A percentile compares a stretch with the other conserved stretches of the same genome.
phyloP scores from a whole-genome alignment of 2,797 vertebrate genomes.

The Sebastiscus albofasciatus region DNA sequence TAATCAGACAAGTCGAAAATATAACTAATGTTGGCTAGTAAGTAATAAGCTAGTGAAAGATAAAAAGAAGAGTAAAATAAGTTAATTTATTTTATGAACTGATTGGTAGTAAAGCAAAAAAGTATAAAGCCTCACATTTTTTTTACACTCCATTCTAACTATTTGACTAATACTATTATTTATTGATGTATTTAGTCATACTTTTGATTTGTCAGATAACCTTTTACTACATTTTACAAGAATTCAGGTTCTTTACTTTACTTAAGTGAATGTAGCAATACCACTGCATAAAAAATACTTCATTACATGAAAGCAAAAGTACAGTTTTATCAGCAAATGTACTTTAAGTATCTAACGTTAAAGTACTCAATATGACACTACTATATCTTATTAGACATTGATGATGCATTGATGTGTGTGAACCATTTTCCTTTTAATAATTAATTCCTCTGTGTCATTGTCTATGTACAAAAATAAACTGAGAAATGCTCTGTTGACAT shows the following conservation, averaged over 20 bases:
- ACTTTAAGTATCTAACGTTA: background rate
- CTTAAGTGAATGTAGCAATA: too few relatives aligned
- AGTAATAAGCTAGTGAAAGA: background rate
- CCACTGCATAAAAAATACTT: background rate
- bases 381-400: background rate
- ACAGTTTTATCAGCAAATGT: too few relatives aligned
- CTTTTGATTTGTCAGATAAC: background rate
- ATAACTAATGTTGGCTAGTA: background rate
- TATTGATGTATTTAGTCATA: background rate
- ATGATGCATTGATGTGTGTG: too few relatives aligned
- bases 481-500: too few relatives aligned
- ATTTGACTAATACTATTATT: background rate
- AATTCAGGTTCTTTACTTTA: too few relatives aligned
- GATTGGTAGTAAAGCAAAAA: background rate
- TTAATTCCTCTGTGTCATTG: too few relatives aligned
- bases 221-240: background rate
- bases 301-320: background rate
- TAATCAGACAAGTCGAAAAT: background rate
- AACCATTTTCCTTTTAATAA: too few relatives aligned
- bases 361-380: background rate
- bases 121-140: background rate
- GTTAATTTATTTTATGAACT: background rate
- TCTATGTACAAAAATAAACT: too few relatives aligned
- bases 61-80: background rate
- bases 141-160: background rate